Conservation (phyloP, 2,888 invertebrate species). For the Ecdyonurus torrentis region DNA sequence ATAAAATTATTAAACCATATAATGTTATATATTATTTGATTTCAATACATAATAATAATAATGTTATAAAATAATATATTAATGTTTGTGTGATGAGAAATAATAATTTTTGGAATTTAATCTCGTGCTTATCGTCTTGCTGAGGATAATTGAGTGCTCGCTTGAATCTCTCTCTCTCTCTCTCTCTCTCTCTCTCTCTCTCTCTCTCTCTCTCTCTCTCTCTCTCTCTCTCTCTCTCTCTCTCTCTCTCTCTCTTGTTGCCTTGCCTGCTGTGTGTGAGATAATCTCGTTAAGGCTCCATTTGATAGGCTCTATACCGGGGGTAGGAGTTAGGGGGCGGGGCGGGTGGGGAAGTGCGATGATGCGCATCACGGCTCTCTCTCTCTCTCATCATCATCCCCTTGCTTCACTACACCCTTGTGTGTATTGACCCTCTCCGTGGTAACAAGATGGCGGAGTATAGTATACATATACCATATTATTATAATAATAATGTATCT, state of each 20-base stretch:
- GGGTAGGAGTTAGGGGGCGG: conserved; percentile 18
- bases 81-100: background rate
- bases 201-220: no score
- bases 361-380: conserved; percentile 5
- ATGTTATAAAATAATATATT: no score
- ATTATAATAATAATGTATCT: no score
- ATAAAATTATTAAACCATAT: no score
- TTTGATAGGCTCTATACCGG: conserved; percentile 50
- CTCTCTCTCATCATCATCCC: conserved; percentile 1
- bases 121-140: background rate
- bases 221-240: no score
- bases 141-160: background rate
- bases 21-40: no score
- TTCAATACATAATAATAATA: no score
- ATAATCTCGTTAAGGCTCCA: conserved; percentile 65
- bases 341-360: conserved; percentile 20
- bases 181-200: no score
- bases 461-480: no score
- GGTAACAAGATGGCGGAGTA: background rate
- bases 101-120: background rate
- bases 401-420: background rate
- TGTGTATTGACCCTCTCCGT: background rate
- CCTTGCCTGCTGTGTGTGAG: conserved; percentile 15
- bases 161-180: no score
- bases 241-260: background rate